Base-by-base conservation (phyloP, 2,113 vertebrate genomes). In the Ptychochromis oligacanthus region DNA sequence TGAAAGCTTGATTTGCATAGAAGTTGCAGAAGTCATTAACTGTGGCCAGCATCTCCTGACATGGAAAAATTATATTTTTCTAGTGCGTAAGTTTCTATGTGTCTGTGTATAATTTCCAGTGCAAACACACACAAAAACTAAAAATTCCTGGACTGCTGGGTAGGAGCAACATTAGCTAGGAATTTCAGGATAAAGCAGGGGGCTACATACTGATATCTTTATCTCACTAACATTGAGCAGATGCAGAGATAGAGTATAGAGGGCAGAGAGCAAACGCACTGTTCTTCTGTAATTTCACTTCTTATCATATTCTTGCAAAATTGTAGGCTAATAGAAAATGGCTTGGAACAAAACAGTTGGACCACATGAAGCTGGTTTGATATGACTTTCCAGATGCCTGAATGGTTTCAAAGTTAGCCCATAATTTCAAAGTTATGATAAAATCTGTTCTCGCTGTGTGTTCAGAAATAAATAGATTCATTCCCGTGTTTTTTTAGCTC, bases 251-350 rank as follows among this genome's bases (percentile, higher is more conserved):
- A 61, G 43, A 62, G 52, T 17, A 83, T 1, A 36, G 67, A 76
- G 46, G 40, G 22, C 64, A 74, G 54, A 80, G 83, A 76, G 72
- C 65, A 75, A 79, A 77, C 59, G 0, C 58, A 46, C 22, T 7
- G 36, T 26, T 74, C 49, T 62, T 24, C 60, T 8, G 28, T 43
- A 54, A 56, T 70, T 87, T 83, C 57, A 57, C 57, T 82, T 87
- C 75, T 89, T 87, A 89, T 92, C 87, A 76, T 46, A 81, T 82
- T 82, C 57, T 88, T 76, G 72, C 57, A 77, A 85, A 85, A 76
- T 86, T 79, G 58, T 43, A 3, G 28, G 18, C 75, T 81, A 82
- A 89, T 70, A 82, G 38, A 90, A 86, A 22, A 62, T 14, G 26
- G 28, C 62, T 57, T 81, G 77, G 81, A 89, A 88, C 58, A 70